phyloP scores from a whole-genome alignment of 1,140 invertebrate species.

The Sycophaga agraensis region DNA sequence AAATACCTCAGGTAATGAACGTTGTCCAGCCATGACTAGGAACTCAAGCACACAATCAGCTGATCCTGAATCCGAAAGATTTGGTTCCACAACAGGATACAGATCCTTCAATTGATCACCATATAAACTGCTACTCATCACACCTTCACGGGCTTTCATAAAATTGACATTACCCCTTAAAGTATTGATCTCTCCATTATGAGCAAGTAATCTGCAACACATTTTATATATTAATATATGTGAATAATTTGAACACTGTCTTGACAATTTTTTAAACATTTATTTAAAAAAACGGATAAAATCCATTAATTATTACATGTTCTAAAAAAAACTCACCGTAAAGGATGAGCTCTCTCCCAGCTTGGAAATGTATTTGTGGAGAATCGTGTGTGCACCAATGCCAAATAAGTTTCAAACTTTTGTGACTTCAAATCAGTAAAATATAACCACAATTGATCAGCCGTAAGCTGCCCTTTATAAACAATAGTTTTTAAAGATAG shows the following conservation, averaged over 20 bases:
- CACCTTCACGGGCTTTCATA: constrained; percentile 97
- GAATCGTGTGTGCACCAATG: constrained; percentile 95
- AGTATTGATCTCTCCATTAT: constrained; percentile 99
- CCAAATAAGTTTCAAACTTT: constrained; percentile 90
- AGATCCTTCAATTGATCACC: constrained; percentile 80
- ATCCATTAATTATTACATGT: no score
- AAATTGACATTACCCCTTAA: constrained; percentile 96
- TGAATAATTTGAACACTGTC: no score
- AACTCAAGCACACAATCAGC: constrained; percentile 98
- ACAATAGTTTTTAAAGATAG: constrained; percentile 87
- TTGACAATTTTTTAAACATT: no score
- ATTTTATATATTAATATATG: no score
- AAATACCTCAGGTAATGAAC: constrained; percentile 82
- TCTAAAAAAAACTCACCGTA: constrained; percentile 72
- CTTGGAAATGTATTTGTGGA: constrained; percentile 99
- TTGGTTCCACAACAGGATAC: constrained; percentile 97
- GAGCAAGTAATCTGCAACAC: constrained; percentile 80
- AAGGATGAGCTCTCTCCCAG: constrained; percentile 98
- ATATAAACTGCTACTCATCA: constrained; percentile 87
- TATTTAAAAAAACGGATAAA: no score
- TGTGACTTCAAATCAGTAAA: constrained; percentile 73
- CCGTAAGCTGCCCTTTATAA: constrained; percentile 97
- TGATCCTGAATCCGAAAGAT: constrained; percentile 95
- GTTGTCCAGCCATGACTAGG: constrained; percentile 86
- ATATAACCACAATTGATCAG: constrained; percentile 89